phyloP scores from a whole-genome alignment of 2,888 invertebrate genomes.

The Argyresthia albistria region DNA sequence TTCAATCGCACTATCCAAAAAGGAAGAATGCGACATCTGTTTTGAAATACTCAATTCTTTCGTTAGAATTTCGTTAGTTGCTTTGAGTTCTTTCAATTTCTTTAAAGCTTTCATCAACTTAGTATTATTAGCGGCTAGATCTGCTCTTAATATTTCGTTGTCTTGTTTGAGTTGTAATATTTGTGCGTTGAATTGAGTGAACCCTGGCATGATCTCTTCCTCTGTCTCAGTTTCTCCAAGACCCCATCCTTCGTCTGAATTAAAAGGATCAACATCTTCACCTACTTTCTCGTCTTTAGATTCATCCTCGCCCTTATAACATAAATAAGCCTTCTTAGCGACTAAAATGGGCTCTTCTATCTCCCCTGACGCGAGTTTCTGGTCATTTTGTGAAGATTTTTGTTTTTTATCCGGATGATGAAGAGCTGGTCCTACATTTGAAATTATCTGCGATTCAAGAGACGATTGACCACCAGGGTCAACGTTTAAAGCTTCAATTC shows the following conservation, averaged over 20 bases:
- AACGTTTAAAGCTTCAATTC: slow-evolving; percentile 45
- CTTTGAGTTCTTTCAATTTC: slow-evolving; percentile 88
- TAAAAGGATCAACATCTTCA: slow-evolving; percentile 44
- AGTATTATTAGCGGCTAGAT: slow-evolving; percentile 76
- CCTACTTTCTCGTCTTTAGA: slow-evolving; percentile 4
- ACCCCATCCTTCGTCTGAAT: slow-evolving; percentile 59
- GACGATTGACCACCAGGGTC: slow-evolving; percentile 21
- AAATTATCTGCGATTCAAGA: slow-evolving; percentile 56
- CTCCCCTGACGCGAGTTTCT: slow-evolving; percentile 21
- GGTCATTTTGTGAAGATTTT: slow-evolving; percentile 26
- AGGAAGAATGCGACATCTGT: slow-evolving; percentile 67
- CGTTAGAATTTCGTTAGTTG: slow-evolving; percentile 73
- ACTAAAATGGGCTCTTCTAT: slow-evolving; percentile 50
- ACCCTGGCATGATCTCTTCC: slow-evolving; percentile 40
- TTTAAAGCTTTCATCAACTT: slow-evolving; percentile 86
- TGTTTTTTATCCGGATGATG: slow-evolving; percentile 18
- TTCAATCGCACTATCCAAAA: slow-evolving; percentile 84
- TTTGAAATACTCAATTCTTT: slow-evolving; percentile 68
- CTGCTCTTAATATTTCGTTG: slow-evolving; percentile 70
- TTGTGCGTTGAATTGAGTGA: slow-evolving; percentile 71
- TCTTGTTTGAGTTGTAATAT: slow-evolving; percentile 73
- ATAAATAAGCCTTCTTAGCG: slow-evolving; percentile 68
- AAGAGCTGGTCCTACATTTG: slow-evolving; percentile 20
- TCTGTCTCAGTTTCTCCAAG: slow-evolving; percentile 41
- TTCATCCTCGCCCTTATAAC: slow-evolving; percentile 44